These are phyloP conservation scores for Pseudocheirus occidentalis DNA, from an alignment of 2,797 vertebrate genomes.

Conservation along the genomic window DNA sequence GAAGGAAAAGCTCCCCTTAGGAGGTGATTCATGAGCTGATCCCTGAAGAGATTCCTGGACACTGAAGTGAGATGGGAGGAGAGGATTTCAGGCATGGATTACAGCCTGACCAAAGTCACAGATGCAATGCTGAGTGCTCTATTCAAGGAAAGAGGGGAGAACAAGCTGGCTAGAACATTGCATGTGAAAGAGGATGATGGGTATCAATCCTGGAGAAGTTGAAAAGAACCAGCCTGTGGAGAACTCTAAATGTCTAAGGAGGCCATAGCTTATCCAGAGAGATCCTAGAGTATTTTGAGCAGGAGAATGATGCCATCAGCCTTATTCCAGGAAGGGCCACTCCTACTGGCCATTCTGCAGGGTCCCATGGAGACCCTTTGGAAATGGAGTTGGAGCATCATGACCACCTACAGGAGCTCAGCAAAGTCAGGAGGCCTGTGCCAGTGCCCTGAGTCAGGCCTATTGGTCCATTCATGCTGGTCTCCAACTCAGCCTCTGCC, in stretches of 20 bases:
- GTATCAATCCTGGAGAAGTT: not conserved
- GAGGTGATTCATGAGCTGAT: not conserved
- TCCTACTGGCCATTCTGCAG: not conserved
- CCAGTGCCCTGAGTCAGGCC: not conserved
- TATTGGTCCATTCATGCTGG: not conserved
- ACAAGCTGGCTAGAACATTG: not conserved
- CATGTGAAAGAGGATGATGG: not conserved
- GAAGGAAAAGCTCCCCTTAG: not conserved
- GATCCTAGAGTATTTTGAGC: not conserved
- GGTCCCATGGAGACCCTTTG: not conserved
- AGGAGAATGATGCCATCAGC: not conserved
- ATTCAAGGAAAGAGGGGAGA: not conserved
- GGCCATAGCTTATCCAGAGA: not conserved
- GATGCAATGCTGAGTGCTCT: not conserved
- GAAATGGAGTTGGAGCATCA: not conserved
- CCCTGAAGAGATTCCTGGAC: not conserved
- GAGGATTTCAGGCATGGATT: not conserved
- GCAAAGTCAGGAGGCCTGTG: not conserved
- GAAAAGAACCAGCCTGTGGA: not conserved
- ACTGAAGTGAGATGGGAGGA: not conserved
- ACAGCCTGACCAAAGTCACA: not conserved
- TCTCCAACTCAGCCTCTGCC: not conserved
- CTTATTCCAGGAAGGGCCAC: not conserved
- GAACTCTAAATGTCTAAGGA: not conserved
- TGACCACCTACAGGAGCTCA: not conserved